These are phyloP conservation scores for Oithona nana DNA, from an alignment of 2,888 invertebrate genomes.

Conservation along the genomic window DNA sequence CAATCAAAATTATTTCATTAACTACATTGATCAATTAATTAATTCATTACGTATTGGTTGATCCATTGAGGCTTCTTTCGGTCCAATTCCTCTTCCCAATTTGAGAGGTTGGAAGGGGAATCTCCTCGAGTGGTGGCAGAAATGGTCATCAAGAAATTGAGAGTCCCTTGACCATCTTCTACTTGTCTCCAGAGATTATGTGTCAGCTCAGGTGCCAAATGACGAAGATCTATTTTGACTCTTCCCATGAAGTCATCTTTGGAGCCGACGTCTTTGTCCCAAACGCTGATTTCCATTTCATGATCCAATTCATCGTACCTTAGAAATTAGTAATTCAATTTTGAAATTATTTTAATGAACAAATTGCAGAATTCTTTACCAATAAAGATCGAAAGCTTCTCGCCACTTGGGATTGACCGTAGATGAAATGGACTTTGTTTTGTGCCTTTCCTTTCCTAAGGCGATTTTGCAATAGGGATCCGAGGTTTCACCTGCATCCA, in stretches of 20 bases:
- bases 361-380: too few species aligned
- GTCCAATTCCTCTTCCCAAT: conserved; percentile 56
- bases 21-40: too few species aligned
- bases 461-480: conserved; percentile 14
- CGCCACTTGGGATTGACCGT: conserved; percentile 67
- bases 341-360: too few species aligned
- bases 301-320: conserved; percentile 88
- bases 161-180: conserved; percentile 55
- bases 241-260: conserved; percentile 73
- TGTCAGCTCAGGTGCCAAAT: conserved; percentile 68
- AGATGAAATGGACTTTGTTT: conserved; percentile 51
- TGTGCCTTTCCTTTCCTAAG: conserved; percentile 93
- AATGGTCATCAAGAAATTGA: conserved; percentile 75
- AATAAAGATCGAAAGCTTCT: conserved; percentile 89
- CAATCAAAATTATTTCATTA: too few species aligned
- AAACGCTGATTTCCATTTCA: conserved; percentile 71
- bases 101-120: conserved; percentile 73
- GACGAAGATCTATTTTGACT: conserved; percentile 61
- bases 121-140: conserved; percentile 84
- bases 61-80: conserved; percentile 40
- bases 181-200: conserved; percentile 72
- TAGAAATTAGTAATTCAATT: too few species aligned
- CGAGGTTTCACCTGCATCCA: conserved; percentile 6
- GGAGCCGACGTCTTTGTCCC: conserved; percentile 66
- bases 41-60: conserved; percentile 49